phyloP scores from a whole-genome alignment of 2,113 vertebrate genomes.

The Callopanchax toddi region DNA sequence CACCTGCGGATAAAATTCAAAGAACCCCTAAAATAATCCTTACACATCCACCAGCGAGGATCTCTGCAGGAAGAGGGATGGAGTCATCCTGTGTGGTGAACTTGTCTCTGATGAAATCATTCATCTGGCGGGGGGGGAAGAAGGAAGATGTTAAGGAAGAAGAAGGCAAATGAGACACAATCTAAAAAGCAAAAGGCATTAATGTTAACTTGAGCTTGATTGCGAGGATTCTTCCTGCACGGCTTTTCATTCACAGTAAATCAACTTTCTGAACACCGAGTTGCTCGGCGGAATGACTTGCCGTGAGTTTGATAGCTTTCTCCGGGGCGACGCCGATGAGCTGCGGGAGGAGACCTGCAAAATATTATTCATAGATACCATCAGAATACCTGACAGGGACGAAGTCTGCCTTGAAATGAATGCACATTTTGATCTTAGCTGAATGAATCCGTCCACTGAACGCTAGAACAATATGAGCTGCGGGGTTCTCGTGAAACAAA shows the following conservation, averaged over 20 bases:
- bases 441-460: constrained; percentile 60
- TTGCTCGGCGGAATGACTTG: constrained; percentile 81
- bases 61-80: constrained; percentile 87
- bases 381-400: constrained; percentile 63
- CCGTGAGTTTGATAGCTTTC: constrained; percentile 98
- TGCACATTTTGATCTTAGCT: constrained; percentile 45
- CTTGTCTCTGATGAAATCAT: constrained; percentile 97
- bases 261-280: constrained; percentile 50
- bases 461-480: constrained; percentile 61
- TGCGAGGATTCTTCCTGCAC: constrained; percentile 36
- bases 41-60: constrained; percentile 92
- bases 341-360: constrained; percentile 93
- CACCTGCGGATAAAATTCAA: constrained; percentile 26
- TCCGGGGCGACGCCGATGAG: constrained; percentile 96
- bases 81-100: constrained; percentile 88
- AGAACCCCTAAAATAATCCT: constrained; percentile 69
- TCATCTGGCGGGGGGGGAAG: constrained; percentile 81
- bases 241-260: constrained; percentile 51
- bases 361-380: constrained; percentile 75
- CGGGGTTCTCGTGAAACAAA: constrained; percentile 67
- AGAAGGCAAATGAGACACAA: constrained; percentile 57
- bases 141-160: constrained; percentile 15
- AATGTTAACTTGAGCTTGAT: constrained; percentile 69
- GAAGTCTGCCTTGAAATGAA: constrained; percentile 58
- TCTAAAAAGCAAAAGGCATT: constrained; percentile 55